Percentiles rank a stretch among this genome's conserved stretches.
Conservation (phyloP, 2,888 invertebrate species). For the Slavum lentiscoides region DNA sequence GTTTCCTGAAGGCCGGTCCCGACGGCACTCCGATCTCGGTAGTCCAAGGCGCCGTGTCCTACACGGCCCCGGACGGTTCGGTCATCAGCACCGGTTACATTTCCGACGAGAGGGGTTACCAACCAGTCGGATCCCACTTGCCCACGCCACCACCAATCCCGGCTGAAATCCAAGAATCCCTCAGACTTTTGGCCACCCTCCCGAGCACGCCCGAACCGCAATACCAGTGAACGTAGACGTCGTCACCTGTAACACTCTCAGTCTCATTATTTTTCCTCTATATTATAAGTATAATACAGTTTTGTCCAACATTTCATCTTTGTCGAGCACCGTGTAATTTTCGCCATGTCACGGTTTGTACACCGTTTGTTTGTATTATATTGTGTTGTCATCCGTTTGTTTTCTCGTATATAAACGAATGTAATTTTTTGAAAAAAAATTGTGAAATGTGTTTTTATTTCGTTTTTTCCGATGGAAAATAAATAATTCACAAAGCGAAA, state of each 20-base stretch:
- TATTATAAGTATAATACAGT: background rate
- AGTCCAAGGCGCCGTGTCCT: constrained; percentile 76
- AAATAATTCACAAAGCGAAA: too few species aligned
- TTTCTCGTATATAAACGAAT: background rate
- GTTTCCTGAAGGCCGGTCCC: constrained; percentile 64
- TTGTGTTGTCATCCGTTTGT: background rate
- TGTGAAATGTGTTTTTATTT: constrained; percentile 22
- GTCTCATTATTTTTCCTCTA: background rate
- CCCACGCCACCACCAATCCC: constrained; percentile 79
- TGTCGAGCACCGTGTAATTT: background rate
- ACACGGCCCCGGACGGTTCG: constrained; percentile 71
- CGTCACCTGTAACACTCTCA: background rate
- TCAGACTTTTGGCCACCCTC: constrained; percentile 54
- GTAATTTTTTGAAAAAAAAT: background rate
- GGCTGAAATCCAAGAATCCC: constrained; percentile 64
- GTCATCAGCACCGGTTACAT: constrained; percentile 66
- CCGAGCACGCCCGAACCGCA: constrained; percentile 55
- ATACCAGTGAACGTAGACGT: constrained; percentile 7
- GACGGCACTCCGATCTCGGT: constrained; percentile 60
- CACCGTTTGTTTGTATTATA: background rate
- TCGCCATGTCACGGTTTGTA: background rate
- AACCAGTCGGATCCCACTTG: constrained; percentile 75
- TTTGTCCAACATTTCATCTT: background rate
- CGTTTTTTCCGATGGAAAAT: background rate
- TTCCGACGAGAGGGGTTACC: constrained; percentile 77